These are phyloP conservation scores for Hormaphis cornu DNA, from an alignment of 1,140 invertebrate genomes.

Conservation along the genomic window DNA sequence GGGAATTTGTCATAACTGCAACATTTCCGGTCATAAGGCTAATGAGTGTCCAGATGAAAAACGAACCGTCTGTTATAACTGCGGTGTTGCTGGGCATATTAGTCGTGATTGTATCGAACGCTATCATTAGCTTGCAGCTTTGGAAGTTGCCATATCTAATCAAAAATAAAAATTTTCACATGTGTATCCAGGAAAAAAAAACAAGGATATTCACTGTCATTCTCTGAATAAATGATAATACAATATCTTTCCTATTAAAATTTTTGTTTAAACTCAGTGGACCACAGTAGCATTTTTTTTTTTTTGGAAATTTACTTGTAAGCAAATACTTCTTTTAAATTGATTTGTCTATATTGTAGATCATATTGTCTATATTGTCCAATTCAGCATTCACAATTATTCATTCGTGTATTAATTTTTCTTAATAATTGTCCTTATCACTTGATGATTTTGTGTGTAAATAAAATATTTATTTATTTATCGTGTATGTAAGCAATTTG, in stretches of 20 bases:
- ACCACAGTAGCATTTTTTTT: neutral
- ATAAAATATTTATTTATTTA: neutral
- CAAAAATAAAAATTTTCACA: slow-evolving; percentile 5
- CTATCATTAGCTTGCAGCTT: neutral
- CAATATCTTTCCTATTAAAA: neutral
- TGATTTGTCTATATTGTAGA: too few species aligned
- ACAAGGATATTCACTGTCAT: neutral
- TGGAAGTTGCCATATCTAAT: neutral
- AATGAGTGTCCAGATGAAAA: slow-evolving; percentile 32
- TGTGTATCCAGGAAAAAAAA: slow-evolving; percentile 2
- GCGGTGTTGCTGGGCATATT: slow-evolving; percentile 31
- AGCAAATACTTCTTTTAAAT: neutral
- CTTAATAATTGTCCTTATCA: too few species aligned
- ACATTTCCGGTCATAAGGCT: slow-evolving; percentile 33
- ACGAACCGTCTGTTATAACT: slow-evolving; percentile 32
- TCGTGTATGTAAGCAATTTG: slow-evolving; percentile 5
- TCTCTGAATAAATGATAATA: neutral
- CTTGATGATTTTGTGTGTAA: neutral
- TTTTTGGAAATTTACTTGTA: neutral
- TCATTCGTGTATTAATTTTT: too few species aligned
- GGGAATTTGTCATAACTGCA: slow-evolving; percentile 27
- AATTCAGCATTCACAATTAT: too few species aligned
- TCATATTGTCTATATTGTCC: too few species aligned
- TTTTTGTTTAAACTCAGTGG: neutral
- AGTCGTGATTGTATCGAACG: slow-evolving; percentile 31